A percentile compares a stretch with the other conserved stretches of the same genome.
These are phyloP conservation scores for Volucella zonaria DNA, from an alignment of 2,888 invertebrate species.

Conservation along the genomic window DNA sequence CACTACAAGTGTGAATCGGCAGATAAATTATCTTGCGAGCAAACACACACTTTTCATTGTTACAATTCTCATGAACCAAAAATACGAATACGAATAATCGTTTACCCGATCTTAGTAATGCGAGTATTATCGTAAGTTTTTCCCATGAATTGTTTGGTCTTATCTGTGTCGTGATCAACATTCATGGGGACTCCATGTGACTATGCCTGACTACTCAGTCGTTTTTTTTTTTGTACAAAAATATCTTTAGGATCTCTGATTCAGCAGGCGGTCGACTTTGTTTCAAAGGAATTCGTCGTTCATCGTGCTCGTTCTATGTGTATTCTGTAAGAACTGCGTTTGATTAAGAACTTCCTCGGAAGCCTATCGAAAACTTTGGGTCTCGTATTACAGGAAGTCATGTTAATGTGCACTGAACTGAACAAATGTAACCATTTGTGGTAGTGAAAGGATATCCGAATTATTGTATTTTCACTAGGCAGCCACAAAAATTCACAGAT, in stretches of 20 bases:
- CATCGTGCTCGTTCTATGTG: background rate
- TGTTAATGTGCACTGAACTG: conserved; percentile 14
- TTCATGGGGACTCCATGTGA: conserved; percentile 14
- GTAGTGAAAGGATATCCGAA: conserved; percentile 62
- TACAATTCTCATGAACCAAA: too few species aligned
- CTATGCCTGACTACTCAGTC: background rate
- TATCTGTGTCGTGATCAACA: conserved; percentile 7
- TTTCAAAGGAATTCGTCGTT: conserved; percentile 39
- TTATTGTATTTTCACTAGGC: conserved; percentile 26
- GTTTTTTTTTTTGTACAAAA: too few species aligned
- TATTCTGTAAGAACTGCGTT: background rate
- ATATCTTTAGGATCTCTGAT: conserved; percentile 50
- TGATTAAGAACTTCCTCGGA: conserved; percentile 65
- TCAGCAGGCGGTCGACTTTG: conserved; percentile 35
- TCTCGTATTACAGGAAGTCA: conserved; percentile 68
- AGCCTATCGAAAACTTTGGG: conserved; percentile 41
- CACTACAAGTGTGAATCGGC: too few species aligned
- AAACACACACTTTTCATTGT: too few species aligned
- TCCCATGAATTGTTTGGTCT: too few species aligned
- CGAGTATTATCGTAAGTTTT: too few species aligned
- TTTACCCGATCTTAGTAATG: too few species aligned
- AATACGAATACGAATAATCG: too few species aligned
- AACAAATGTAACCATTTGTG: conserved; percentile 10
- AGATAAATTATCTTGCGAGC: too few species aligned
- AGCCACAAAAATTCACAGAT: conserved; percentile 54